Percentiles rank a stretch among this genome's conserved stretches.
Conservation (phyloP, 2,888 invertebrate genomes). For the Caenorhabditis sp. region DNA sequence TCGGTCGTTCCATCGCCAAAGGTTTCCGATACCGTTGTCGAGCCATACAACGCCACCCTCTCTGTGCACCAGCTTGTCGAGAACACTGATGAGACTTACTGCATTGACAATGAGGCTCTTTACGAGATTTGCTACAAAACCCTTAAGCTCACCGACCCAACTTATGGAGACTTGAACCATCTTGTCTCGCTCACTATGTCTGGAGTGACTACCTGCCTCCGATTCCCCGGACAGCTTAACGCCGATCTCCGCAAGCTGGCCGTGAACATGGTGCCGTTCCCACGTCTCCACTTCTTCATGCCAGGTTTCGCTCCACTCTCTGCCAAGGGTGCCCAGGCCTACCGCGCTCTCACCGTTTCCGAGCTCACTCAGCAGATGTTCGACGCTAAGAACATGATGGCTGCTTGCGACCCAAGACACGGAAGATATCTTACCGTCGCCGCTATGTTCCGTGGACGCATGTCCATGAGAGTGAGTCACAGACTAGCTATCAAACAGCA, state of each 20-base stretch:
- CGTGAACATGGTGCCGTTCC: conserved; percentile 94
- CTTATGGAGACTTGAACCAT: conserved; percentile 84
- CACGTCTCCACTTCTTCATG: conserved; percentile 84
- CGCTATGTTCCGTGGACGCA: conserved; percentile 82
- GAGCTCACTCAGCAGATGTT: conserved; percentile 87
- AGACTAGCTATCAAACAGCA: neutral
- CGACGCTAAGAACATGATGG: conserved; percentile 83
- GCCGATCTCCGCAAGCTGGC: conserved; percentile 87
- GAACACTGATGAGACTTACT: conserved; percentile 79
- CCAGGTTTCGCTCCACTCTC: conserved; percentile 91
- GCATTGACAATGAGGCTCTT: conserved; percentile 82
- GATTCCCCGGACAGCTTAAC: conserved; percentile 91
- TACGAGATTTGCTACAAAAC: conserved; percentile 83
- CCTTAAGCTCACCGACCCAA: conserved; percentile 84
- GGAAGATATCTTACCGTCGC: conserved; percentile 83
- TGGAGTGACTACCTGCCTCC: conserved; percentile 83
- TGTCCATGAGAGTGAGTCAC: conserved; percentile 82
- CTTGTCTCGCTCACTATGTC: conserved; percentile 81
- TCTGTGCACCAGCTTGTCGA: conserved; percentile 81
- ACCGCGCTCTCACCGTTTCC: conserved; percentile 84
- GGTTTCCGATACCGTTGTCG: conserved; percentile 85
- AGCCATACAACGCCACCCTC: conserved; percentile 82
- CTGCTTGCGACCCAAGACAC: conserved; percentile 82
- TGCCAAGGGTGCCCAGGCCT: conserved; percentile 84
- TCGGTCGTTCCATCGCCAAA: conserved; percentile 92